Conservation (phyloP, 1,140 invertebrate genomes). For the Pentalonia nigronervosa region DNA sequence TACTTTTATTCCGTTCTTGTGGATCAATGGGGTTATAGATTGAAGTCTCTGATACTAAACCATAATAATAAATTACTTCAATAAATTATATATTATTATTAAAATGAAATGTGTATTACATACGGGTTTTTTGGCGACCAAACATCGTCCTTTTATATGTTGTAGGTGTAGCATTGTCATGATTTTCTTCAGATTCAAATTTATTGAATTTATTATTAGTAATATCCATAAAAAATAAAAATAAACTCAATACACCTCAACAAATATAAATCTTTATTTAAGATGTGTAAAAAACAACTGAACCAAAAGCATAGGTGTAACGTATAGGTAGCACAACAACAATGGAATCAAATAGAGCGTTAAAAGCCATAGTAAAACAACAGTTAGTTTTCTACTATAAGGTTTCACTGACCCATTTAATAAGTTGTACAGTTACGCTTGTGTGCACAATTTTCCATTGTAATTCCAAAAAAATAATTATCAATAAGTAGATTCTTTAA, state of each 20-base stretch:
- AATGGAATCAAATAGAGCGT: background rate
- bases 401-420: constrained; percentile 55
- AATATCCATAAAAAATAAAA: constrained; percentile 31
- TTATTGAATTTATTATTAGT: constrained; percentile 13
- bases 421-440: background rate
- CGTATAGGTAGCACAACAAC: background rate
- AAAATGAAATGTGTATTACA: background rate
- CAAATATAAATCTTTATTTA: constrained; percentile 17
- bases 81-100: background rate
- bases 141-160: constrained; percentile 32
- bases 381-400: constrained; percentile 34
- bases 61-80: background rate
- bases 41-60: constrained; percentile 54
- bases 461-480: background rate
- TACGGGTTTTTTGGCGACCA: constrained; percentile 51
- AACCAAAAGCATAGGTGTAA: background rate
- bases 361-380: constrained; percentile 57
- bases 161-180: background rate
- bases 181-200: background rate
- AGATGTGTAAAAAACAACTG: constrained; percentile 17
- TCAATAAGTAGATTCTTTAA: background rate
- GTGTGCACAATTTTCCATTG: background rate
- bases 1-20: background rate
- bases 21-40: constrained; percentile 40
- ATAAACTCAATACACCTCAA: background rate